Evolutionary conservation across 2,888 invertebrate genomes (phyloP), one percentile per base, ranked within the genome.

Genomic region (Anorthoa munda): DNA sequence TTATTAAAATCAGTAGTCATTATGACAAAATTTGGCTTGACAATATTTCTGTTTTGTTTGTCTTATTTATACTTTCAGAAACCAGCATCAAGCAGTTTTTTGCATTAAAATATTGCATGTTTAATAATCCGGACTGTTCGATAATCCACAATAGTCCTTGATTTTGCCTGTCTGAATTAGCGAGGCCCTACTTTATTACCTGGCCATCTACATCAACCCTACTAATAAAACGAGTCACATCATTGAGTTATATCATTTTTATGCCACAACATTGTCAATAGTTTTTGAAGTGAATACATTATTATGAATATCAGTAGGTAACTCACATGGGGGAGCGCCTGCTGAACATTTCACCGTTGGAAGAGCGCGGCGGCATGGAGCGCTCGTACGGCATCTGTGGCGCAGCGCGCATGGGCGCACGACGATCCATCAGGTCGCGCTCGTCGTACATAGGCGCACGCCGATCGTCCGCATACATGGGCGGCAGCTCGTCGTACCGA

Each of bases 301-400:
- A 23, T 53, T 21, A 23, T 17, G 15, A 17, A 48, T 17, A 50
- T 17, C 0, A 56, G 15, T 17, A 39, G 7, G 9, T 39, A 17
- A 92, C 94, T 93, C 60, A 95, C 95, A 95, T 95, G 66, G 94
- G 94, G 64, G 95, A 94, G 78, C 97, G 92, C 74, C 97, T 90
- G 89, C 96, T 96, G 90, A 95, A 97, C 95, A 97, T 96, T 77
- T 95, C 95, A 13, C 95, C 95, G 76, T 95, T 95, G 81, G 93
- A 93, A 1, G 92, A 83, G 9, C 94, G 86, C 0, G 94, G 93
- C 0, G 94, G 93, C 17, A 94, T 90, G 17, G 92, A 87, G 9
- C 95, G 90, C 45, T 96, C 96, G 78, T 94, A 95, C 15, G 92
- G 90, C 76, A 93, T 92, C 64, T 90, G 90, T 71, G 93, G 92